Evolutionary conservation across 2,888 invertebrate species (phyloP), one percentile per base, ranked within the genome.

Genomic region (Phaonia tiefii): DNA sequence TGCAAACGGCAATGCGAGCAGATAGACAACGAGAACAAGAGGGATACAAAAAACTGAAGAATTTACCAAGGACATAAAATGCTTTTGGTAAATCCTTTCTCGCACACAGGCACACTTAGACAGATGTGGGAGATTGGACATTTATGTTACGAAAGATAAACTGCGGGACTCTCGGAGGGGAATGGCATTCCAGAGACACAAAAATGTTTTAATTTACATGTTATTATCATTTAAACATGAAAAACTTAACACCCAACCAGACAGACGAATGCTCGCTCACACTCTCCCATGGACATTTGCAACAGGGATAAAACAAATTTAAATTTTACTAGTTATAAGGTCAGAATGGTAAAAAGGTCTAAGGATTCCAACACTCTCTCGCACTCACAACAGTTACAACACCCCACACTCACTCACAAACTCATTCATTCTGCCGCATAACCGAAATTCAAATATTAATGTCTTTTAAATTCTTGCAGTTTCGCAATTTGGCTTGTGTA

Each of bases 191-290:
- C 15, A 60, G 22, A 13, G 22, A 22, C 42, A 54, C 44, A 56
- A 42, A 73, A 75, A 78, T 71, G 73, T 77, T 77, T 82, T 75
- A 69, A 80, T 83, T 79, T 79, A 81, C 67, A 71, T 77, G 71
- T 63, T 74, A 77, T 81, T 77, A 72, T 77, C 76, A 51, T 72
- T 63, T 70, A 22, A 66, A 66, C 56, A 75, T 76, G 74, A 39
- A 49, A 63, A 72, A 67, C 31, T 58, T 63, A 60, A 26, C 75
- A 69, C 54, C 60, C 25, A 54, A 67, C 49, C 69, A 46, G n/a
- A 63, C 31, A 73, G 26, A 49, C 4, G 51, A 7, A 67, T 13
- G 37, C 60, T 44, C 17, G 10, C 15, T 31, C 17, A 8, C 42
- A 60, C 49, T 10, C 25, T 56, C 17, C 39, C 46, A 51, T 39